Conservation (phyloP, 2,113 vertebrate species). For the Lepidiolamprologus cunningtoni region DNA sequence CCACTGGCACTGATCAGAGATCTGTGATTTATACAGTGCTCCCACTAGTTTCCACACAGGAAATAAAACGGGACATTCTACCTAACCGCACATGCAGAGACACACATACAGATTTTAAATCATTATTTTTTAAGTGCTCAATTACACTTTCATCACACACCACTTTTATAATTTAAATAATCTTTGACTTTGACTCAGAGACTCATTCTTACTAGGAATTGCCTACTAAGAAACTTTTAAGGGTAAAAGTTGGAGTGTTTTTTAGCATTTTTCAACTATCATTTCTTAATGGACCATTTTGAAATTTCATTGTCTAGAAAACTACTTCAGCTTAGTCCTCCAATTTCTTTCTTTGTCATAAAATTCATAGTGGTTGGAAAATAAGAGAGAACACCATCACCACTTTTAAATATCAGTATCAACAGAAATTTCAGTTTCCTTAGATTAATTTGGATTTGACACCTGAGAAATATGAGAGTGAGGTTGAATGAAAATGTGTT, state of each 20-base stretch:
- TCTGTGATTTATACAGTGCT: conserved; percentile 21
- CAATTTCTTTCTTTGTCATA: not conserved
- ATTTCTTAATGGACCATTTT: not conserved
- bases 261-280: not conserved
- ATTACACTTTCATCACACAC: not conserved
- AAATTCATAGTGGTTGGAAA: not conserved
- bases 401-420: not conserved
- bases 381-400: not conserved
- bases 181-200: not conserved
- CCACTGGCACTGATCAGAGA: conserved; percentile 36
- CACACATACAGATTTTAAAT: not conserved
- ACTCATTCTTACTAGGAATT: not conserved
- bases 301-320: not conserved
- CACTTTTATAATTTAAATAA: not conserved
- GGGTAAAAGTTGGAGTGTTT: not conserved
- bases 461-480: not conserved
- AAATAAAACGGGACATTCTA: conserved; percentile 23
- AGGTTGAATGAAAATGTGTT: not conserved
- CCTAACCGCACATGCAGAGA: not conserved
- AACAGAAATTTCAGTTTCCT: not conserved
- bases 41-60: conserved; percentile 8
- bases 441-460: not conserved
- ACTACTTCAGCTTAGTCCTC: not conserved
- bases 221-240: not conserved
- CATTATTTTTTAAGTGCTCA: not conserved